Evolutionary conservation across 2,797 vertebrate genomes (phyloP).

Genomic region (Otolemur crassicaudatus): DNA sequence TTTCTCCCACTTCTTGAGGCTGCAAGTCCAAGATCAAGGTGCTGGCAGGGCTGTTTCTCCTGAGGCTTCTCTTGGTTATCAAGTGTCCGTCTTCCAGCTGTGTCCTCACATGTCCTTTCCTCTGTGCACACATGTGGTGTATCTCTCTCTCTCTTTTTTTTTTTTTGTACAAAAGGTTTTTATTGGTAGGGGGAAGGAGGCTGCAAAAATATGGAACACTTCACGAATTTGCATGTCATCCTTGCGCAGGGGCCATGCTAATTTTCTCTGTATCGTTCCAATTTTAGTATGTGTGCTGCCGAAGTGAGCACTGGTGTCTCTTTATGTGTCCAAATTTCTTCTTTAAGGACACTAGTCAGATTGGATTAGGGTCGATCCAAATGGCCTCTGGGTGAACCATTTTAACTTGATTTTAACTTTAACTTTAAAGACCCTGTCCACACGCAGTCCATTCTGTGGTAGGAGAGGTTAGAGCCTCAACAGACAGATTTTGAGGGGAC

Average conservation of each 20-base stretch:
- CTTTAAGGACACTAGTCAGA: background rate
- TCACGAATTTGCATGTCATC: too few relatives aligned
- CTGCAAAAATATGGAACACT: too few relatives aligned
- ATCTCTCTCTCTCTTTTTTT: too few relatives aligned
- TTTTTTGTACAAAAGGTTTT: too few relatives aligned
- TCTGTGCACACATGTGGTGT: background rate
- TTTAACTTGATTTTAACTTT: background rate
- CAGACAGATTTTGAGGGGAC: background rate
- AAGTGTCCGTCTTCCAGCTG: background rate
- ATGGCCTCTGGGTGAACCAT: background rate
- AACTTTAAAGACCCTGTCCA: background rate
- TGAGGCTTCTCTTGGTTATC: background rate
- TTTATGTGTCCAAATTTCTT: background rate
- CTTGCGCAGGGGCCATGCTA: too few relatives aligned
- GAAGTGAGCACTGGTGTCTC: too few relatives aligned
- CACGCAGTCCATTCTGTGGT: background rate
- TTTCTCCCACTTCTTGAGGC: background rate
- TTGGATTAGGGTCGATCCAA: background rate
- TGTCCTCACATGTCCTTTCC: rapidly evolving
- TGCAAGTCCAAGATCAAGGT: background rate
- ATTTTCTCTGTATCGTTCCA: too few relatives aligned
- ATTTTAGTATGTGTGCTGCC: too few relatives aligned
- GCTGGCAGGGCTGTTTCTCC: background rate
- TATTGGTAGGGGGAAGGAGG: too few relatives aligned
- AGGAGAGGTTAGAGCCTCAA: background rate